Percentiles rank a stretch among this genome's conserved stretches.
Conservation (phyloP, 2,113 vertebrate genomes). For the Vulpes lagopus region DNA sequence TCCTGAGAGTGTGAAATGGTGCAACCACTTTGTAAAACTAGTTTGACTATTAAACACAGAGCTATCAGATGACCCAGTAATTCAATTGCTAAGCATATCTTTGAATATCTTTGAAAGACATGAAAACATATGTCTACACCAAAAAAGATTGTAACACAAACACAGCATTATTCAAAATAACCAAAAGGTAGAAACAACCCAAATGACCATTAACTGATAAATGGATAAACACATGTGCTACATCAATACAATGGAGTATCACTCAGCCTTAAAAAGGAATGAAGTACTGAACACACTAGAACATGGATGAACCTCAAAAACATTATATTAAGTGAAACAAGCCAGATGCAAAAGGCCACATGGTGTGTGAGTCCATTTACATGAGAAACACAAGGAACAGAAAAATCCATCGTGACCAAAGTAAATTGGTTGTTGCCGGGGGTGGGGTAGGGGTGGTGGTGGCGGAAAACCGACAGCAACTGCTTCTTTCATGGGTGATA, state of each 20-base stretch:
- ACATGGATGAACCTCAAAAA: background rate
- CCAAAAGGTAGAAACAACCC: background rate
- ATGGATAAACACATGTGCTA: background rate
- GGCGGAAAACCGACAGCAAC: background rate
- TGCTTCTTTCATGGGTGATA: background rate
- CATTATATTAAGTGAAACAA: background rate
- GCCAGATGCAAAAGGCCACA: background rate
- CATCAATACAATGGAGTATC: too few relatives aligned
- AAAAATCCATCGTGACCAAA: background rate
- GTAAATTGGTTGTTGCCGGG: background rate
- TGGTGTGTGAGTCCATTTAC: background rate
- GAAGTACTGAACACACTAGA: background rate
- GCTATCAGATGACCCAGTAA: background rate
- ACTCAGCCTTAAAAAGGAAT: background rate
- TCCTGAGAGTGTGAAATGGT: background rate
- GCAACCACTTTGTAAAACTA: background rate
- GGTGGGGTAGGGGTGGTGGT: accelerated
- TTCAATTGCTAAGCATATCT: background rate
- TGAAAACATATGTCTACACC: background rate
- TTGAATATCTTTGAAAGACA: background rate
- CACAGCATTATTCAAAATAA: background rate
- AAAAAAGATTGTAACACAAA: background rate
- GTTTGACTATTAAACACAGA: background rate
- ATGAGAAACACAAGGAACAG: background rate
- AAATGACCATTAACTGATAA: background rate